Conservation (phyloP, 2,113 vertebrate genomes). For the Myanophis thanlyinensis region DNA sequence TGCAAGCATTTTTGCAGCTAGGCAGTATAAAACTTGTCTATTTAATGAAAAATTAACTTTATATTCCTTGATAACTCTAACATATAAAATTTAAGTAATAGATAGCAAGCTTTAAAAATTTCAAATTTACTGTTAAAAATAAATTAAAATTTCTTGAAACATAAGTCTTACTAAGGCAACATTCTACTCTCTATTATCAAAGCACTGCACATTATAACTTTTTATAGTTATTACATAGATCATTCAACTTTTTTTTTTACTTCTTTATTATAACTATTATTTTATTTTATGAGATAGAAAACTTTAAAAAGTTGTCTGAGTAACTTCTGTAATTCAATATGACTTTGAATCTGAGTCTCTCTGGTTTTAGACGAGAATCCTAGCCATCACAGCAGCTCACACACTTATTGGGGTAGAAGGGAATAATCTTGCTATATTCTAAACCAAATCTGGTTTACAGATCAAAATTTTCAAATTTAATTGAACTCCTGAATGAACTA, state of each 20-base stretch:
- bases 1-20: constrained; percentile 15
- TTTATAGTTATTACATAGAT: not conserved
- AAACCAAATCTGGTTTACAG: not conserved
- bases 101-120: not conserved
- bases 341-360: not conserved
- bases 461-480: not conserved
- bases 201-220: not conserved
- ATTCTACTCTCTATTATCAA: not conserved
- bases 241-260: not conserved
- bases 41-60: not conserved
- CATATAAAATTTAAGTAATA: not conserved
- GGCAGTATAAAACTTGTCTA: not conserved
- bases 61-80: not conserved
- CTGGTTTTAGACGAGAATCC: not conserved
- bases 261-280: not conserved
- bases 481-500: not conserved
- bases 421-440: not conserved
- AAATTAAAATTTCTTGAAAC: not conserved
- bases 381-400: not conserved
- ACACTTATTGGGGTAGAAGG: not conserved
- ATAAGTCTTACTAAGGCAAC: not conserved
- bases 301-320: not conserved
- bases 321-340: not conserved
- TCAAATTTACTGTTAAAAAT: not conserved
- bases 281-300: not conserved